Evolutionary conservation across 1,140 invertebrate species (phyloP), one percentile per base, ranked within the genome.

Genomic region (Phymastichus coffea): DNA sequence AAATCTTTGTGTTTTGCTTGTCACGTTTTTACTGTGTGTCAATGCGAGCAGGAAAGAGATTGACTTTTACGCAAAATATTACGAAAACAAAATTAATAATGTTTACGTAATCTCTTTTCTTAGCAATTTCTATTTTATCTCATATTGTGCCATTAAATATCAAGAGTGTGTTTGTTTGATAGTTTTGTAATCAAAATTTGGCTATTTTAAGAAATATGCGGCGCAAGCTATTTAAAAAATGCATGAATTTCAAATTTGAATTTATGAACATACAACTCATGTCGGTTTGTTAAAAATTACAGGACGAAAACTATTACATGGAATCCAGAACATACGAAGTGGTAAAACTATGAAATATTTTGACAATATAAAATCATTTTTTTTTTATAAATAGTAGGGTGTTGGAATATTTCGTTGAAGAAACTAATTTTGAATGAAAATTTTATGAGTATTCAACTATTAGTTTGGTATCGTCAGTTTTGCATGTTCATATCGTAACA

Each of bases 251-350:
- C n/a, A n/a, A n/a, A n/a, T n/a, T n/a, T n/a, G n/a, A n/a, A n/a
- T n/a, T n/a, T n/a, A n/a, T n/a, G n/a, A n/a, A n/a, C n/a, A n/a
- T n/a, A n/a, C n/a, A n/a, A n/a, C n/a, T n/a, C n/a, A n/a, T n/a
- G n/a, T n/a, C n/a, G n/a, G n/a, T n/a, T n/a, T n/a, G n/a, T 71
- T 69, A 65, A 67, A 47, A 59, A 66, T 85, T 90, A 78, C 88
- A 90, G 88, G 86, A 90, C 88, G 84, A 89, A 90, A 84, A 87
- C 88, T 79, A 88, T 90, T 85, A 89, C 87, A 75, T 87, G 87
- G 83, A 88, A 88, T 82, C 86, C 85, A 84, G 88, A 89, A 81
- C 87, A 87, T 75, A 74, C 70, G 77, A 89, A 89, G 87, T 88
- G 87, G 87, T 88, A 88, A 87, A 75, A 71, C 38, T 47, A 61